Evolutionary conservation across 2,797 vertebrate genomes (phyloP).

Genomic region (Rhodeus uyekii): DNA sequence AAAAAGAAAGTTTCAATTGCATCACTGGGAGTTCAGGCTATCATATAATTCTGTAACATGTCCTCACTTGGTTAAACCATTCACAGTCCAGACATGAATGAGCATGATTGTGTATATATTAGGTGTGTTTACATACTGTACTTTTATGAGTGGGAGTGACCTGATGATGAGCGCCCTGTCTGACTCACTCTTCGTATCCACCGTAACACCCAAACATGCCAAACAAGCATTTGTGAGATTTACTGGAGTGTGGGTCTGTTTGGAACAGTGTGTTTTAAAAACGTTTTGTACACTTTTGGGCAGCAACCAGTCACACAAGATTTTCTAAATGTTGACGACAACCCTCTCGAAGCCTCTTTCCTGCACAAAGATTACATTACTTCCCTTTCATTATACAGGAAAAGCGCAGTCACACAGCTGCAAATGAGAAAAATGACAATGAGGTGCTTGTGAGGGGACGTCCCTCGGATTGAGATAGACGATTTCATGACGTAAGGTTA

Average conservation of each 20-base stretch:
- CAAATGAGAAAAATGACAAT: conserved; percentile 23
- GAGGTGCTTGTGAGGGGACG: conserved; percentile 10
- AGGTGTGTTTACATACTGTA: conserved; percentile 8
- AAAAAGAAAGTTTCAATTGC: not conserved
- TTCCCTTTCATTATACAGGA: conserved; percentile 15
- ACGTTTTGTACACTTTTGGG: not conserved
- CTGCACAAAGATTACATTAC: conserved; percentile 14
- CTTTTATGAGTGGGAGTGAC: not conserved
- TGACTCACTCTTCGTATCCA: conserved; percentile 16
- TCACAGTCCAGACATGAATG: not conserved
- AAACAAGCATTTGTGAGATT: conserved; percentile 69
- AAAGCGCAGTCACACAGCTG: conserved; percentile 8
- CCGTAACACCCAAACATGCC: conserved; percentile 66
- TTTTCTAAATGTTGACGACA: not conserved
- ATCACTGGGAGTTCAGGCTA: not conserved
- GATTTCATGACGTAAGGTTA: not conserved
- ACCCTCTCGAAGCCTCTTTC: not conserved
- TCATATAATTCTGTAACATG: not conserved
- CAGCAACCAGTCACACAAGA: not conserved
- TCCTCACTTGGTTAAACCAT: not conserved
- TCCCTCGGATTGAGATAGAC: not conserved
- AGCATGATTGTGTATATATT: not conserved
- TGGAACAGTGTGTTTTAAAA: not conserved
- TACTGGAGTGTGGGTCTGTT: conserved; percentile 57
- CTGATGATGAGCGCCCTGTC: too few species aligned